These are phyloP conservation scores for Eulimnadia texana DNA, from an alignment of 1,140 invertebrate species.

Conservation along the genomic window DNA sequence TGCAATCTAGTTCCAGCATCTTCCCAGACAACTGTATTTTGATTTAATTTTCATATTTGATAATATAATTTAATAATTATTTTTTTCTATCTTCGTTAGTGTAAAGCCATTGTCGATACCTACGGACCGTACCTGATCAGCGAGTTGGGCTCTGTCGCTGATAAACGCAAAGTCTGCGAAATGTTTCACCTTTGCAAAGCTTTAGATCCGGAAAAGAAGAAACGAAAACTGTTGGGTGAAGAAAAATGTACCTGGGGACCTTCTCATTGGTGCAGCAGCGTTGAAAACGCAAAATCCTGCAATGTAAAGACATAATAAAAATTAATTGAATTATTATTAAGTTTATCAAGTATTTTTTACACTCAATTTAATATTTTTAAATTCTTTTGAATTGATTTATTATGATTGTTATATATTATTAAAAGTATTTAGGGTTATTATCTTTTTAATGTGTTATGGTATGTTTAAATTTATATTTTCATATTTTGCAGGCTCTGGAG, in stretches of 20 bases:
- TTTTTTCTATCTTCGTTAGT: conserved; percentile 33
- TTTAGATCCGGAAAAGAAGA: no score
- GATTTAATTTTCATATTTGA: conserved; percentile 20
- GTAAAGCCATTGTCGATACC: conserved; percentile 39
- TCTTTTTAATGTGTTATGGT: background rate
- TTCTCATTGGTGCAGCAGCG: conserved; percentile 23
- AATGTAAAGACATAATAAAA: conserved; percentile 29
- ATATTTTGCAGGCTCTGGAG: conserved; percentile 5
- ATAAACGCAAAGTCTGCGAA: conserved; percentile 39
- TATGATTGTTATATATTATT: background rate
- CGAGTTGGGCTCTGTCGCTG: conserved; percentile 34
- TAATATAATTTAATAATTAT: background rate
- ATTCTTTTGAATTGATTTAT: background rate
- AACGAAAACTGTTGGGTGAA: conserved; percentile 20
- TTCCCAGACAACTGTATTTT: conserved; percentile 40
- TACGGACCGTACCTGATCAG: conserved; percentile 50
- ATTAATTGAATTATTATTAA: background rate
- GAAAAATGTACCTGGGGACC: conserved; percentile 25
- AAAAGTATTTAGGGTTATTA: background rate
- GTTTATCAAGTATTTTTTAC: background rate
- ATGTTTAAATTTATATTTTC: background rate
- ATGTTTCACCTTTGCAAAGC: conserved; percentile 36
- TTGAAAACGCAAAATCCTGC: conserved; percentile 35
- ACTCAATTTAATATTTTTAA: background rate
- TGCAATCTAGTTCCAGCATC: conserved; percentile 49